These are phyloP conservation scores for Eupithecia insigniata DNA, from an alignment of 2,888 invertebrate species.

Conservation along the genomic window DNA sequence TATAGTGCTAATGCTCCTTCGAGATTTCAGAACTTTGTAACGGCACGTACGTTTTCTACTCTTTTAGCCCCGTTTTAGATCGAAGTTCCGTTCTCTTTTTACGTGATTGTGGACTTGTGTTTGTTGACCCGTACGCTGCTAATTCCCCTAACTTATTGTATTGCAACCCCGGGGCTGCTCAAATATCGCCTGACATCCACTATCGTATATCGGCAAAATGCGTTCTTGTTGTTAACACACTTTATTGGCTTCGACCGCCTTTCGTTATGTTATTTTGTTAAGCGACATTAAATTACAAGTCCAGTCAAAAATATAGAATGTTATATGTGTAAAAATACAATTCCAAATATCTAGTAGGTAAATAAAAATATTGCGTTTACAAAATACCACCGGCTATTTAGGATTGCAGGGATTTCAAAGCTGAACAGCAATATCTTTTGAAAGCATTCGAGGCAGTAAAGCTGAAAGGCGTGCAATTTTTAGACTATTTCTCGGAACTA, in stretches of 20 bases:
- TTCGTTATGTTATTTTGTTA: background rate
- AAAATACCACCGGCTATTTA: slow-evolving; percentile 45
- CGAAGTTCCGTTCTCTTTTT: background rate
- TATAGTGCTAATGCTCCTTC: slow-evolving; percentile 1
- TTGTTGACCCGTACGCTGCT: slow-evolving; percentile 8
- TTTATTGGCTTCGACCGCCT: slow-evolving; percentile 20
- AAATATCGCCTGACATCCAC: slow-evolving; percentile 37
- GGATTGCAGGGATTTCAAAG: slow-evolving; percentile 44
- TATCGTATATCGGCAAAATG: slow-evolving; percentile 27
- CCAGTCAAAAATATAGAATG: background rate
- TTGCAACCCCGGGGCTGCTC: slow-evolving; percentile 33
- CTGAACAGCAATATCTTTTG: slow-evolving; percentile 45
- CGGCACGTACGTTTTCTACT: background rate
- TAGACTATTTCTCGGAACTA: slow-evolving; percentile 72
- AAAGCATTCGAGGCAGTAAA: slow-evolving; percentile 48
- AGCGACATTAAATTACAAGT: background rate
- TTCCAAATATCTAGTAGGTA: background rate
- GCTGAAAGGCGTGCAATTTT: slow-evolving; percentile 71
- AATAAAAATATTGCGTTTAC: slow-evolving; percentile 48
- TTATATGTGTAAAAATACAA: background rate
- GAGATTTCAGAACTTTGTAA: background rate
- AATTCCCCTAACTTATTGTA: slow-evolving; percentile 30
- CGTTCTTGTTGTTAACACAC: slow-evolving; percentile 23
- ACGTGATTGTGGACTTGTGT: background rate
- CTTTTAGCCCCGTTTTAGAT: background rate